Base-by-base conservation (phyloP, 92 coral and sea anemone species). In the Meandrina meandrites region DNA sequence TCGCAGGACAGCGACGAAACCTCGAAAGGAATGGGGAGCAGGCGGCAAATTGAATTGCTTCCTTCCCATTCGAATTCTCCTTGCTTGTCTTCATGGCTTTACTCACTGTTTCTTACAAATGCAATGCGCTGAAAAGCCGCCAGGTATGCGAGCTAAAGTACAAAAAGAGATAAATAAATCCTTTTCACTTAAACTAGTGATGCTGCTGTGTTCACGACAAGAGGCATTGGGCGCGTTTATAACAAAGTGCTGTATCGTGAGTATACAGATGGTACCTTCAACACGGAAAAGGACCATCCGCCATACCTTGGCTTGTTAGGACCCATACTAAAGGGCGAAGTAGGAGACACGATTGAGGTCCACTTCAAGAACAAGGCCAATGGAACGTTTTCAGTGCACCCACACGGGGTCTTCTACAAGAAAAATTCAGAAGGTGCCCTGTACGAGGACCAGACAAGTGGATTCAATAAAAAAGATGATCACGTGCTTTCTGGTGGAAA, bases 401-500 rank as follows among this genome's bases (percentile, higher is more conserved):
- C 98, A 0, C 98, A 95, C 76, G 98, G 98, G 6, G 96, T 93
- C 36, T 93, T 95, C 78, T 95, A 95, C 79, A 79, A 28, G 40
- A 95, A 95, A 75, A 79, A 89, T 85, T 82, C 93, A 45, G 98
- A 95, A 78, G 98, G 98, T 0, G 94, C 98, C 9, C 75, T 93
- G n/a, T 93, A 91, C 57, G 90, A 86, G 21, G 98, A 95, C 83
- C 36, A 84, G 56, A 95, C 88, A 67, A 70, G 74, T 8, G 93
- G 81, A 36, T 34, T 35, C 1, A 85, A 88, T 30, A 95, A 93
- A 50, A 84, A 88, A 28, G 98, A 95, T 60, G 98, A 95, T 70
- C 92, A 88, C 6, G 98, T 95, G 47, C 76, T 77, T 4, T 90
- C 87, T 15, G 79, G 75, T 4, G 89, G 72, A 21, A 86, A 62